These are phyloP conservation scores for Hiodon alosoides DNA, from an alignment of 2,113 vertebrate genomes.

Conservation along the genomic window DNA sequence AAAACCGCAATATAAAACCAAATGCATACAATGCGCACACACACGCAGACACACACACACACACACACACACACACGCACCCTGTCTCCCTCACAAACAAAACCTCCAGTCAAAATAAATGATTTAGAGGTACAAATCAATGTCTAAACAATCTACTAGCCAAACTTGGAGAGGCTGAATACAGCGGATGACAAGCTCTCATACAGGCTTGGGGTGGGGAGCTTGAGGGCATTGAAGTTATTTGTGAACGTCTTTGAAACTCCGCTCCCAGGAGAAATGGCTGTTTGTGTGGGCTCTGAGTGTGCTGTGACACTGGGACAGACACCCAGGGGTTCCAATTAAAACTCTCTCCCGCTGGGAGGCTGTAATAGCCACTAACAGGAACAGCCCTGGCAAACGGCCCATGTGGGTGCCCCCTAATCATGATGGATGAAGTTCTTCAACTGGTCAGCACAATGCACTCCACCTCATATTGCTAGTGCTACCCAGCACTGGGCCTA, in stretches of 20 bases:
- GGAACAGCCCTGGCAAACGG: constrained; percentile 53
- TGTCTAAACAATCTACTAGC: constrained; percentile 4
- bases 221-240: constrained; percentile 45
- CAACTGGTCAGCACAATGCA: constrained; percentile 41
- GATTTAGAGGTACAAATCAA: constrained; percentile 4
- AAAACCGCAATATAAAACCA: background rate
- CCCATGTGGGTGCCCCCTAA: constrained; percentile 51
- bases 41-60: constrained; percentile 15
- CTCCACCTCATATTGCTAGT: background rate
- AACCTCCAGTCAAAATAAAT: constrained; percentile 15
- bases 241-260: constrained; percentile 52
- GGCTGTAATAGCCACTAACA: constrained; percentile 52
- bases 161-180: background rate
- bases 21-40: background rate
- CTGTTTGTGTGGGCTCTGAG: constrained; percentile 44
- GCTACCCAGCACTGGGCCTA: background rate
- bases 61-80: constrained; percentile 11
- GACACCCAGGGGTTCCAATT: constrained; percentile 66
- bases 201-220: constrained; percentile 34
- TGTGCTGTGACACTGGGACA: constrained; percentile 53
- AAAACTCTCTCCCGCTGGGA: constrained; percentile 63
- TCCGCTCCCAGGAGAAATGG: constrained; percentile 50
- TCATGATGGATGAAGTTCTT: constrained; percentile 61
- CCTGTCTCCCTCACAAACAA: background rate
- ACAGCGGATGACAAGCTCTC: constrained; percentile 19